Percentiles rank a stretch among this genome's conserved stretches.
Conservation (phyloP, 30 jellyfish, hydroid and myxozoan genomes). For the Phacellophora camtschatica region DNA sequence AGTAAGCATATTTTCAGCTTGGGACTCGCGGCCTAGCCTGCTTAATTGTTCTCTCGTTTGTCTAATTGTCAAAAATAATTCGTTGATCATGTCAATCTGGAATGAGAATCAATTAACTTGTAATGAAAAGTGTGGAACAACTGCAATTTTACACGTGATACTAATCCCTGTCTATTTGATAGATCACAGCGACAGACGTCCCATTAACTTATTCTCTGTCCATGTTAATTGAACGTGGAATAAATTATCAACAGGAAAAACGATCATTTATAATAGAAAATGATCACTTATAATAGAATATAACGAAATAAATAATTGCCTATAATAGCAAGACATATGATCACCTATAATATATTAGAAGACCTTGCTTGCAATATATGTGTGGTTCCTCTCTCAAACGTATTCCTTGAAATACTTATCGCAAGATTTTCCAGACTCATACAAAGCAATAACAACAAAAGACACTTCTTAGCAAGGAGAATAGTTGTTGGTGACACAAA, state of each 20-base stretch:
- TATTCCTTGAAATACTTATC: too few species aligned
- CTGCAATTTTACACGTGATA: background rate
- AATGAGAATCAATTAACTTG: too few species aligned
- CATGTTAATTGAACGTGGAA: background rate
- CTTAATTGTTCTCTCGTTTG: constrained; percentile 30
- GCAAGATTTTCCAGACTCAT: too few species aligned
- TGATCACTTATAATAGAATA: too few species aligned
- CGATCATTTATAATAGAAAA: background rate
- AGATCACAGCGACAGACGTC: background rate
- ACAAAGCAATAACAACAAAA: background rate
- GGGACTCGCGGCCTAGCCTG: constrained; percentile 31
- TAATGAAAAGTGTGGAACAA: constrained; percentile 30
- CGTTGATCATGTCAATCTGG: too few species aligned
- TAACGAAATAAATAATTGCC: too few species aligned
- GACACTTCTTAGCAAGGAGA: background rate
- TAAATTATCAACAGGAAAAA: background rate
- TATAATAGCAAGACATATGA: too few species aligned
- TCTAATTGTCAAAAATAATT: too few species aligned
- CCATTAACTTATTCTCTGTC: background rate
- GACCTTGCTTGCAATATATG: too few species aligned
- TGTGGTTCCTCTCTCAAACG: too few species aligned
- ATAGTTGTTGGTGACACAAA: background rate
- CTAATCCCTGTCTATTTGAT: background rate
- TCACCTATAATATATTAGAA: too few species aligned
- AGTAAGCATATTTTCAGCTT: constrained; percentile 69